Base-by-base conservation (phyloP, 2,888 invertebrate genomes). In the Cheilosia pagana region DNA sequence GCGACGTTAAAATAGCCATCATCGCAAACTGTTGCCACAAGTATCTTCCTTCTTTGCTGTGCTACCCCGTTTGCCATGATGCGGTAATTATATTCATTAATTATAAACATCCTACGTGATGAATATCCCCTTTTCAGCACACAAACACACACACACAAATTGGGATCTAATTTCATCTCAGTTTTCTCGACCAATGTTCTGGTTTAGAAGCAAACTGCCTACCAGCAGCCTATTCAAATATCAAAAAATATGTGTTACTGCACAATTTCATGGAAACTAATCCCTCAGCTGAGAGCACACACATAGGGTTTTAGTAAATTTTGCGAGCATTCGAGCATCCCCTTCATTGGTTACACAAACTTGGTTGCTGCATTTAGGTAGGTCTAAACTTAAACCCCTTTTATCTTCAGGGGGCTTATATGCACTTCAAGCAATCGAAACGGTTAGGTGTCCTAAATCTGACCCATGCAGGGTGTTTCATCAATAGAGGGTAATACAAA, bases 1-100 rank as follows among this genome's bases (percentile, higher is more conserved):
- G 45, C 23, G 0, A 45, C 21, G 12, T 35, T n/a, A 12, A 45
- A 28, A 28, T 28, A 39, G 19, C 23, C 50, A 50, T 50, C 50
- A 50, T 25, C 50, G 50, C 39, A 21, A 67, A 28, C 50, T 50
- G 50, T 16, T 65, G 16, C 35, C 48, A 39, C 8, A 52, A 23
- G 25, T n/a, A 41, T 39, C 10, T 50, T 16, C 25, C 23, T n/a
- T 4, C 8, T 10, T 25, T 50, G 19, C 23, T 21, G 28, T 28
- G 28, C 28, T 8, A 28, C 7, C 10, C 39, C 48, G 45, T 31
- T 23, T 35, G 23, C 3, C 48, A 52, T 21, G 50, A 59, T 50
- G 50, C 19, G 12, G 67, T 76, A 67, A 76, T 76, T 59, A 43
- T 52, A 67, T 76, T 50, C 75, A 76, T 76, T 67, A 16, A 76